These are phyloP conservation scores for Apodemia zela DNA, from an alignment of 2,888 invertebrate genomes.

Conservation along the genomic window DNA sequence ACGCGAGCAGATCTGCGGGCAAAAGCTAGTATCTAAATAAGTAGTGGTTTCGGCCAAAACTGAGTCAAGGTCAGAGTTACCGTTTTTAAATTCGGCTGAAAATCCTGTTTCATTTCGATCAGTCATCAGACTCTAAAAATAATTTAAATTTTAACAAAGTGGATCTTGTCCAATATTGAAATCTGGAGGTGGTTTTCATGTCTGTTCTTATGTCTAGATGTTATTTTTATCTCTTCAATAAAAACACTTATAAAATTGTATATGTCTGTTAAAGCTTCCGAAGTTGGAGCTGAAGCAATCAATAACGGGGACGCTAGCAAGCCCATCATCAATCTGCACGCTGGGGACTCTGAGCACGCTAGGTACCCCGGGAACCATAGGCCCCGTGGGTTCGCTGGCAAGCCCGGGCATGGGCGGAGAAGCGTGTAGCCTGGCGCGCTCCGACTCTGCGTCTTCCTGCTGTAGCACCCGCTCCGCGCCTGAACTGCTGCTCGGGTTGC, in stretches of 20 bases:
- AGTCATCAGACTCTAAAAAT: no score
- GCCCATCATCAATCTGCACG: constrained; percentile 58
- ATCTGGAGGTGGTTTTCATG: no score
- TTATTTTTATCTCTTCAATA: no score
- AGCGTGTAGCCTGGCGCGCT: constrained; percentile 89
- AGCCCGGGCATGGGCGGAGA: constrained; percentile 46
- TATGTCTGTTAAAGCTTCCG: constrained; percentile 46
- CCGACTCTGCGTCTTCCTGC: constrained; percentile 96
- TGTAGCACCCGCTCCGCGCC: constrained; percentile 95
- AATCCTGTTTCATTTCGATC: no score
- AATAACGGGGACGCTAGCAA: constrained; percentile 58
- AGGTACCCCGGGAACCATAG: constrained; percentile 66
- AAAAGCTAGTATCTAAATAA: no score
- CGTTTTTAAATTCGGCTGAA: no score
- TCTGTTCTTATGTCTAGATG: no score
- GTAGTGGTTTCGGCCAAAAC: no score
- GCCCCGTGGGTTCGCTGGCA: constrained; percentile 52
- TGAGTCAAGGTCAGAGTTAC: no score
- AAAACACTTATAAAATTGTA: background rate
- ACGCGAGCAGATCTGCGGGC: no score
- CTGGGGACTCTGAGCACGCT: constrained; percentile 43
- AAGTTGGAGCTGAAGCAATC: constrained; percentile 58
- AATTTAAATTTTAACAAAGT: no score
- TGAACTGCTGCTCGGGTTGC: constrained; percentile 93
- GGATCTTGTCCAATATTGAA: no score